Evolutionary conservation across 1,140 invertebrate species (phyloP).

Genomic region (Ceratina japonica): DNA sequence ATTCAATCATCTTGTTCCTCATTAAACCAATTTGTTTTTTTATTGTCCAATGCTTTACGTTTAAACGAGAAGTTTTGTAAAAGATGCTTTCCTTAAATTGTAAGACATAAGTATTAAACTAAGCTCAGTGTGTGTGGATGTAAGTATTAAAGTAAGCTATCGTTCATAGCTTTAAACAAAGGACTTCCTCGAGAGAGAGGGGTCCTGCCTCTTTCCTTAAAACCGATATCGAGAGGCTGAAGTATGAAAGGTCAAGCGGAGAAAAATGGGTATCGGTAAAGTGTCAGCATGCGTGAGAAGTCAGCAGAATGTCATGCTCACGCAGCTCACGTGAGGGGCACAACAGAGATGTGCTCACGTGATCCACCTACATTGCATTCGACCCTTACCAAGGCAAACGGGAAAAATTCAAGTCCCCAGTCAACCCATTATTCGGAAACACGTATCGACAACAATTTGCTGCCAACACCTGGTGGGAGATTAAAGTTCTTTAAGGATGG

Average conservation of each 20-base stretch:
- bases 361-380: constrained; percentile 76
- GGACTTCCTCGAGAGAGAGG: background rate
- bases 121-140: background rate
- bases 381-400: constrained; percentile 75
- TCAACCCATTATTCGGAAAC: constrained; percentile 67
- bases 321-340: constrained; percentile 77
- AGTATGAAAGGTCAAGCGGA: constrained; percentile 73
- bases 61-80: background rate
- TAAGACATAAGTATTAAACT: constrained; percentile 24
- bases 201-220: constrained; percentile 13
- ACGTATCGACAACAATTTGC: constrained; percentile 65
- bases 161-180: constrained; percentile 33
- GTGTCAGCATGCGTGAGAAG: constrained; percentile 78
- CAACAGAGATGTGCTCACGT: constrained; percentile 79
- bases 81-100: constrained; percentile 41
- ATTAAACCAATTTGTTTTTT: constrained; percentile 12
- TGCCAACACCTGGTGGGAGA: constrained; percentile 79
- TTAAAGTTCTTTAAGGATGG: constrained; percentile 87
- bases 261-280: constrained; percentile 75
- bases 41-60: constrained; percentile 6
- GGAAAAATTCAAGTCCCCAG: constrained; percentile 76
- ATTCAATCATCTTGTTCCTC: background rate
- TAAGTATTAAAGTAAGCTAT: constrained; percentile 14
- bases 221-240: constrained; percentile 43
- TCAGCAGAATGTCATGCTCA: constrained; percentile 78